Base-by-base conservation (phyloP, 2,888 invertebrate genomes). In the Pilophorus perplexus region DNA sequence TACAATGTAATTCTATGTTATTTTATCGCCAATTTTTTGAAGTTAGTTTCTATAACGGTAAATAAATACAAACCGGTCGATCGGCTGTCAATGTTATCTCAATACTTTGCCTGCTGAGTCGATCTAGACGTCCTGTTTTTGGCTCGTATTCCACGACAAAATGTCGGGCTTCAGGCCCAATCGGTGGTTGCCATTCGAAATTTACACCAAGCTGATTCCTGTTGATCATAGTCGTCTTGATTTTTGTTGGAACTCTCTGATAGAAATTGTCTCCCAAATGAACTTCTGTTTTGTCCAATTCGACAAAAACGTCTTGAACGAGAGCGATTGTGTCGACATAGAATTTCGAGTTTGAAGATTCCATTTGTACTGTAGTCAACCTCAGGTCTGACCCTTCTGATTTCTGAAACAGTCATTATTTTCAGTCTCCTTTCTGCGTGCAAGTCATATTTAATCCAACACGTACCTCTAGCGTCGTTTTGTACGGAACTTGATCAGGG, bases 261-360 rank as follows among this genome's bases (percentile, higher is more conserved):
- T 64, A 64, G 23, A 64, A 64, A 18, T 52, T 23, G 8, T 14
- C 12, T 3, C 38, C 38, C 25, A 50, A 40, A 1, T 16, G 23
- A 10, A 64, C 18, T 14, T 38, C 25, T 23, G 28, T 27, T 6
- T 20, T 27, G 5, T 59, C 50, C 33, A 62, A 16, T 22, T 18
- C n/a, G 6, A 62, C 62, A 16, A 48, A 46, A 18, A 48, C 37
- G 3, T 48, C 22, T 12, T 62, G 33, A 5, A 62, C 16, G 5
- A 62, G 8, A 14, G 62, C 37, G 28, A 62, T n/a, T 12, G 62
- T 62, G 46, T 62, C 62, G 12, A 46, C 48, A 20, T 22, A 62
- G 28, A 62, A 59, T 22, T 22, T 6, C 6, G 25, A 16, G n/a
- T 25, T n/a, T 16, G 59, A 40, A 1, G 42, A 38, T 16, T 42